Base-by-base conservation (phyloP, 2,797 vertebrate genomes). In the Lemur catta region DNA sequence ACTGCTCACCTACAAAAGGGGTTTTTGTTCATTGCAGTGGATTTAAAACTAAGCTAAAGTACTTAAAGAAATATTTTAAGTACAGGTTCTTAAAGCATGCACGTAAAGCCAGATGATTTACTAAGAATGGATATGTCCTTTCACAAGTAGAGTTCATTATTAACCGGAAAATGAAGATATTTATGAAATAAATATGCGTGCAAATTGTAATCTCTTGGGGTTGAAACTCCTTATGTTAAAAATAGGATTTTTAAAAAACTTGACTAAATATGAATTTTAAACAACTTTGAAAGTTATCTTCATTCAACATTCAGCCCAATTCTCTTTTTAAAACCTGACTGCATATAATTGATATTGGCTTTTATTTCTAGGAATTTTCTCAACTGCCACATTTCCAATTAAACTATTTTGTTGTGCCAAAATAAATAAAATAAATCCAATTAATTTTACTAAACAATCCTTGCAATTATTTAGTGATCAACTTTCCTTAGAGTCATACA, bases 31-130 rank as follows among this genome's bases (percentile, higher is more conserved):
- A 76, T 3, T 12, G 12, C 15, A 69, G 3, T 81, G 26, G 35
- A 91, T 92, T 94, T 91, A 92, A 94, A 93, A 43, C 4, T 22
- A 61, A 76, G 43, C 75, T 92, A 86, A 90, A 90, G 4, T 35
- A 43, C 0, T 57, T 81, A 50, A 67, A 86, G 52, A 85, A 65
- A 7, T 38, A 75, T 10, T 46, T 67, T 43, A 93, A 87, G 43
- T 86, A 75, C 1, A 12, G 41, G 5, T 78, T 86, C 18, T 94
- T 89, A 92, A 57, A 87, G 22, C 0, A 26, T 35, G 33, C 18
- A 48, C 52, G 74, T 69, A 63, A 43, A 75, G 26, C 38, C 30
- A 18, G 38, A 0, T 52, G 38, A 92, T 75, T 86, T 79, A 52
- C 46, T 78, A 75, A 82, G 15, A 75, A 38, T 52, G 28, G 3